Conservation (phyloP, 1,140 invertebrate genomes). For the Lithobius niger region DNA sequence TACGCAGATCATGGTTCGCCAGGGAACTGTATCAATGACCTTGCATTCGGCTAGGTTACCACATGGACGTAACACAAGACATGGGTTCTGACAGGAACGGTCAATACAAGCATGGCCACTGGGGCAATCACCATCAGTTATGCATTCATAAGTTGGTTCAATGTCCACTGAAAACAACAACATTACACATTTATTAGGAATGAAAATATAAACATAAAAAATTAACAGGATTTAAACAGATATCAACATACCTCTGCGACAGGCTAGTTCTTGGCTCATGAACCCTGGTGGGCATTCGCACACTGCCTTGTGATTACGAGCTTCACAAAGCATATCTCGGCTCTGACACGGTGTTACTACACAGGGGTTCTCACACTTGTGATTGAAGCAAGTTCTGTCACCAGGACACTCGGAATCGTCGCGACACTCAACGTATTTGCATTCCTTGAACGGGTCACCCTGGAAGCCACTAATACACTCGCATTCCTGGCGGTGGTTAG, state of each 20-base stretch:
- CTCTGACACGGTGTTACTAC: constrained; percentile 59
- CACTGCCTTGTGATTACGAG: constrained; percentile 62
- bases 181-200: not conserved
- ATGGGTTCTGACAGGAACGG: constrained; percentile 68
- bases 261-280: constrained; percentile 20
- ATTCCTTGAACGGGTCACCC: constrained; percentile 59
- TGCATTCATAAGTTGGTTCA: constrained; percentile 43
- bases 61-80: constrained; percentile 60
- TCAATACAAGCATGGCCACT: constrained; percentile 61
- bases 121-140: constrained; percentile 65
- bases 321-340: constrained; percentile 54
- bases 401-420: constrained; percentile 74
- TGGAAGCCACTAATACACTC: constrained; percentile 62
- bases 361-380: constrained; percentile 74
- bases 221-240: constrained; percentile 6
- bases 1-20: constrained; percentile 74
- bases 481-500: constrained; percentile 58
- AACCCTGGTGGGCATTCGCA: constrained; percentile 69
- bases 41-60: constrained; percentile 52
- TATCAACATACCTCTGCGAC: constrained; percentile 15
- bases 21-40: constrained; percentile 61
- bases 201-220: not conserved
- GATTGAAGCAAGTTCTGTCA: constrained; percentile 68
- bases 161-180: constrained; percentile 9
- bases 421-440: constrained; percentile 67